These are phyloP conservation scores for Hanleya hanleyi DNA, from an alignment of 2,888 invertebrate genomes.

Conservation along the genomic window DNA sequence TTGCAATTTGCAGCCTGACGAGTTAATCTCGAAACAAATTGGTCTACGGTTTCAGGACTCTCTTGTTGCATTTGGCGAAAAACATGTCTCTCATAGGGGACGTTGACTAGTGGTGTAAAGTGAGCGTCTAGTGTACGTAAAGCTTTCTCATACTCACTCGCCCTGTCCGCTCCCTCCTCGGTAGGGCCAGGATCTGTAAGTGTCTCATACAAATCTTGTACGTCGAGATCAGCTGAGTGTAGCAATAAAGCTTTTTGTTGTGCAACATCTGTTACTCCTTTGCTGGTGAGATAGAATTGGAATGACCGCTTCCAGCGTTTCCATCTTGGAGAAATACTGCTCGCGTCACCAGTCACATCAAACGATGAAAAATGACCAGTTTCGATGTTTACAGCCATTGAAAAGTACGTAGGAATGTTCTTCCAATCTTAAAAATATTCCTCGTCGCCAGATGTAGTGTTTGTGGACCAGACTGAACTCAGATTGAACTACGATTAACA, in stretches of 20 bases:
- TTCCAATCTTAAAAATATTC: too few species aligned
- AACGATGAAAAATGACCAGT: background rate
- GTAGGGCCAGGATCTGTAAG: conserved; percentile 6
- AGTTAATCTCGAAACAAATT: conserved; percentile 6
- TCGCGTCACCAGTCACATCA: conserved; percentile 1
- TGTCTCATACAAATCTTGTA: conserved; percentile 17
- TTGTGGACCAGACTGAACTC: too few species aligned
- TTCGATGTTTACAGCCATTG: too few species aligned
- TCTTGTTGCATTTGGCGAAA: conserved; percentile 10
- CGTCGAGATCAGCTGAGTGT: conserved; percentile 9
- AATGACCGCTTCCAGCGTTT: conserved; percentile 13
- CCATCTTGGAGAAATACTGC: conserved; percentile 4
- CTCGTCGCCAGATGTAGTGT: too few species aligned
- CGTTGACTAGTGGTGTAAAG: conserved; percentile 6
- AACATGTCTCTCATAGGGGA: conserved; percentile 16
- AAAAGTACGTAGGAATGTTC: too few species aligned
- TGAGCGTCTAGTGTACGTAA: background rate
- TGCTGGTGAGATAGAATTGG: background rate
- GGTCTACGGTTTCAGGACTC: conserved; percentile 1
- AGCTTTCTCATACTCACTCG: background rate
- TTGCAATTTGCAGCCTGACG: background rate
- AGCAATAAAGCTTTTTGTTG: conserved; percentile 11
- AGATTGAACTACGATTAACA: too few species aligned
- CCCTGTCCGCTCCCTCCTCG: background rate
- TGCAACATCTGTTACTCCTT: background rate